Percentiles rank a stretch among this genome's conserved stretches.
Evolutionary conservation across 2,113 vertebrate species (phyloP).

Genomic region (Cichladusa arquata): DNA sequence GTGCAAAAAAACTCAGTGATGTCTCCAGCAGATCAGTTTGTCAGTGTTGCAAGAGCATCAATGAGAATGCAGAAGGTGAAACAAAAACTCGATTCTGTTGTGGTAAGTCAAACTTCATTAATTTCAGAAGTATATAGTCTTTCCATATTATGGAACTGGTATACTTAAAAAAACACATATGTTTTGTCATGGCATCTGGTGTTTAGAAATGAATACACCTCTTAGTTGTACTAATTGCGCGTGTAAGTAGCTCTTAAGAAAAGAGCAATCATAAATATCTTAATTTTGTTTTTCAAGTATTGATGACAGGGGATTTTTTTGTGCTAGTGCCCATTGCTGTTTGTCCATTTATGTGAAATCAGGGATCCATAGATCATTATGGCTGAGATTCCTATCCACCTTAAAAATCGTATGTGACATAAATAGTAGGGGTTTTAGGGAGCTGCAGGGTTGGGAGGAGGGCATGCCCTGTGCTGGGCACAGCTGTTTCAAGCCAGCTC

Average conservation of each 20-base stretch:
- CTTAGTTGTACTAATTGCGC: not conserved
- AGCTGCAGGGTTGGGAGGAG: not conserved
- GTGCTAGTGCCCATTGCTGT: not conserved
- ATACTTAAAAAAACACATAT: not conserved
- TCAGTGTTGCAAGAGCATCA: slow-evolving; percentile 75
- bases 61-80: slow-evolving; percentile 88
- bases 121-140: not conserved
- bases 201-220: not conserved
- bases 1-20: slow-evolving; percentile 60
- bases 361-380: not conserved
- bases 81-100: slow-evolving; percentile 89
- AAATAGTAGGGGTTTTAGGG: not conserved
- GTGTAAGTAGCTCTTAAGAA: not conserved
- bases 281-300: not conserved
- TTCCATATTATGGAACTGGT: not conserved
- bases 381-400: not conserved
- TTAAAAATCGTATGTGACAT: not conserved
- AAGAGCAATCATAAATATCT: not conserved
- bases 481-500: not conserved
- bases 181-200: not conserved
- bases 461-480: not conserved
- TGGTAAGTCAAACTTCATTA: slow-evolving; percentile 72
- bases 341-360: not conserved
- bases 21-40: slow-evolving; percentile 75
- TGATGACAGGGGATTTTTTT: not conserved